These are phyloP conservation scores for Sebastes oblongus DNA, from an alignment of 2,797 vertebrate genomes.

Conservation along the genomic window DNA sequence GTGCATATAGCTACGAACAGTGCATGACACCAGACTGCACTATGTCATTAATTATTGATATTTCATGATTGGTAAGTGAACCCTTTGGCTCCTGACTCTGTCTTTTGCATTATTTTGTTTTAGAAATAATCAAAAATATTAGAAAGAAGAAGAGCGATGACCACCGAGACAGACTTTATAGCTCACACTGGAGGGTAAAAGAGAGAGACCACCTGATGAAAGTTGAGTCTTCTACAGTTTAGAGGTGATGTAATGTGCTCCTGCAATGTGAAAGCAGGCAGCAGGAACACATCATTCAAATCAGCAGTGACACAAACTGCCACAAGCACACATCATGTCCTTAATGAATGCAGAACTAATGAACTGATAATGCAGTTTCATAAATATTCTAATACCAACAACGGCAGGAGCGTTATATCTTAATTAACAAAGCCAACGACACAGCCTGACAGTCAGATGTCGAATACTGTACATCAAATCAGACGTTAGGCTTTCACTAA, in stretches of 20 bases:
- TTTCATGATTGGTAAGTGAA: not conserved
- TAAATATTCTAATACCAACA: constrained; percentile 3
- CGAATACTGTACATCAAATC: not conserved
- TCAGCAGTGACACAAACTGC: constrained; percentile 1
- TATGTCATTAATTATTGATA: not conserved
- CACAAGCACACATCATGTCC: not conserved
- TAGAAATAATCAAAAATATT: not conserved
- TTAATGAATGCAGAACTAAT: constrained; percentile 25
- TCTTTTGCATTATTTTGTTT: not conserved
- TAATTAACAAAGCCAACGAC: not conserved
- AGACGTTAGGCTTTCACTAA: not conserved
- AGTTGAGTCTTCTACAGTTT: not conserved
- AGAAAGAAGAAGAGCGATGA: not conserved
- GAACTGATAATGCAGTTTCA: constrained; percentile 3
- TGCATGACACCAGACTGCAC: too few species aligned
- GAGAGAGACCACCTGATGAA: not conserved
- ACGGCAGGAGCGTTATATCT: not conserved
- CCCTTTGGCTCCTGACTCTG: not conserved
- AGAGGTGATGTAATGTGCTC: not conserved
- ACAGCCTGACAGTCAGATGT: not conserved
- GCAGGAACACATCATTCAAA: constrained; percentile 1
- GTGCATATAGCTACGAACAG: too few species aligned
- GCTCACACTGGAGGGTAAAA: not conserved
- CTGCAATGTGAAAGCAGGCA: not conserved
- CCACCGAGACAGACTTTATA: not conserved